phyloP scores from a whole-genome alignment of 2,888 invertebrate species.

The Netelia virgata region DNA sequence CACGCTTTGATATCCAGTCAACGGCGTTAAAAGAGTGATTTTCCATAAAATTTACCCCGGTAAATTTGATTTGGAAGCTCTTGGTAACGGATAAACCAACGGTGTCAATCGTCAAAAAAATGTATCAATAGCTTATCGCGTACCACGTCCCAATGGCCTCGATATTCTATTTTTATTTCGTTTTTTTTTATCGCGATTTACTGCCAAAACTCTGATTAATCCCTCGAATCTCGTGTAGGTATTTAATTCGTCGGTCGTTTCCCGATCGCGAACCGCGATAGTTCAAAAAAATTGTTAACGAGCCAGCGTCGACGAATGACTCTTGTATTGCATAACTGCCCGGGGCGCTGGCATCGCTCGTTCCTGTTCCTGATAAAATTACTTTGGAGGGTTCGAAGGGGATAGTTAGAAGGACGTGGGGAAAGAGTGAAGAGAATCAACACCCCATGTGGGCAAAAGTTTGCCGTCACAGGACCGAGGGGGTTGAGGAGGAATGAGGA shows the following conservation, averaged over 20 bases:
- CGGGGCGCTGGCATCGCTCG: neutral
- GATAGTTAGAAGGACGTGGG: neutral
- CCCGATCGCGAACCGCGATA: neutral
- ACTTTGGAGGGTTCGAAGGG: neutral
- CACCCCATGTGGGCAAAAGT: constrained; percentile 41
- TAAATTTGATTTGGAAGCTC: neutral
- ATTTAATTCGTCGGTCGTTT: neutral
- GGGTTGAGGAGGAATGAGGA: constrained; percentile 2
- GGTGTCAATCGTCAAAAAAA: too few relatives aligned
- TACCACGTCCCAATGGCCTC: too few relatives aligned
- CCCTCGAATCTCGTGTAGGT: too few relatives aligned
- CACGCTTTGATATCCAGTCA: constrained; percentile 18
- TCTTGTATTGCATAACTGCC: neutral
- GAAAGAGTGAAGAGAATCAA: neutral
- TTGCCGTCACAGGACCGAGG: constrained; percentile 19
- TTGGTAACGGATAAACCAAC: too few relatives aligned
- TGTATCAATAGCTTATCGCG: too few relatives aligned
- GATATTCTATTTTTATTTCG: too few relatives aligned
- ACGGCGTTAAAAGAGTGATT: neutral
- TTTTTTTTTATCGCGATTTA: too few relatives aligned
- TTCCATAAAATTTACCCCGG: neutral
- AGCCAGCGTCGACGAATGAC: neutral
- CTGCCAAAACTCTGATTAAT: too few relatives aligned
- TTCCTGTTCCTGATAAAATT: constrained; percentile 15
- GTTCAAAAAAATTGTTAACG: neutral